phyloP scores from a whole-genome alignment of 1,140 invertebrate species.

The Andrena cerasifolii region DNA sequence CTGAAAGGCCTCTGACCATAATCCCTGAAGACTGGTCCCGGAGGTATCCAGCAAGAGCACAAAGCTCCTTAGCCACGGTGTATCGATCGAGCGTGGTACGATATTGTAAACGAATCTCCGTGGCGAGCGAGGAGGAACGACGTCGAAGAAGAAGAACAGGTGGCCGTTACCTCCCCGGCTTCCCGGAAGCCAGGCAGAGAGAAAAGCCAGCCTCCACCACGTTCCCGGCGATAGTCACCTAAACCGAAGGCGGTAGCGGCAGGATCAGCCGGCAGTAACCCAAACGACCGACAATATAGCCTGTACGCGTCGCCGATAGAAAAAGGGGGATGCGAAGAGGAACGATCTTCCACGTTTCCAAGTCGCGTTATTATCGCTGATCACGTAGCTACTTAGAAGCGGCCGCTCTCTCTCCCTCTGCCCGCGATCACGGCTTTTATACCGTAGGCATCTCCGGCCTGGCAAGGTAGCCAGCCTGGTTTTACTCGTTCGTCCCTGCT shows the following conservation, averaged over 20 bases:
- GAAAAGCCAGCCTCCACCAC: constrained; percentile 1
- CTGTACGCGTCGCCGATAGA: constrained; percentile 54
- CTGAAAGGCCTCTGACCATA: neutral
- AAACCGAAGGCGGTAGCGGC: constrained; percentile 31
- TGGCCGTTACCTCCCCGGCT: constrained; percentile 66
- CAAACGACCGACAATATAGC: constrained; percentile 59
- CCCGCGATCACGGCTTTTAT: constrained; percentile 51
- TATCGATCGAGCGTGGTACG: constrained; percentile 46
- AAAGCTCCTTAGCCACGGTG: constrained; percentile 72
- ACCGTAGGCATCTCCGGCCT: constrained; percentile 58
- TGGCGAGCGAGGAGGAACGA: constrained; percentile 43
- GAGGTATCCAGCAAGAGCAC: constrained; percentile 46
- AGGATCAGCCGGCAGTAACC: constrained; percentile 43
- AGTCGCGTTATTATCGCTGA: constrained; percentile 80
- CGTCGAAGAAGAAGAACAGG: constrained; percentile 60
- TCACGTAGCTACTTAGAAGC: constrained; percentile 82
- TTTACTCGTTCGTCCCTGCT: constrained; percentile 58
- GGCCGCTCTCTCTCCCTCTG: constrained; percentile 59
- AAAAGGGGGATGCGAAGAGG: constrained; percentile 50
- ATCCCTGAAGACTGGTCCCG: neutral
- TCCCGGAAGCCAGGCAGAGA: constrained; percentile 57
- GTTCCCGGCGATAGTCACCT: constrained; percentile 49
- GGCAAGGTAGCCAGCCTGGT: constrained; percentile 68
- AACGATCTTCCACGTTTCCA: constrained; percentile 68
- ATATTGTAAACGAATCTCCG: constrained; percentile 56